phyloP scores from a whole-genome alignment of 2,113 vertebrate species.

The Cygnus atratus region DNA sequence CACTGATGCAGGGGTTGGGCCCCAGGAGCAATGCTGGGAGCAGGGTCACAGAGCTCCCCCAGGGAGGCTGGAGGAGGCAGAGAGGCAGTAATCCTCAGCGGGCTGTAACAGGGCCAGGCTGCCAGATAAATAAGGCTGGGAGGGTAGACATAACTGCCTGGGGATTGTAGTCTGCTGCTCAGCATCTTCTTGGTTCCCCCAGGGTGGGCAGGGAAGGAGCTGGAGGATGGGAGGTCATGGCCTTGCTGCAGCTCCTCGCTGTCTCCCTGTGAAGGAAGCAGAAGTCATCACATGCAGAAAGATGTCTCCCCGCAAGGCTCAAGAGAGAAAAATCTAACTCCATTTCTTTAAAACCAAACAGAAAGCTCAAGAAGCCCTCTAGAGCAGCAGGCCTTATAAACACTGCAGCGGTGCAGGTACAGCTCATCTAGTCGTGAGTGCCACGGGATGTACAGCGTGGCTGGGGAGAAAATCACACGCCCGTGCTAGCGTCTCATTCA shows the following conservation, averaged over 20 bases:
- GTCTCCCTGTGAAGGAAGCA: too few species aligned
- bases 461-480: background rate
- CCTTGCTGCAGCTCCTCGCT: background rate
- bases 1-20: accelerated
- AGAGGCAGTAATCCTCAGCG: background rate
- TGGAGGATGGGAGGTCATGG: background rate
- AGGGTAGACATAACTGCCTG: background rate
- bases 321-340: background rate
- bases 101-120: background rate
- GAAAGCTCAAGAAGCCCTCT: background rate
- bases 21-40: background rate
- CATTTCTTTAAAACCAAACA: background rate
- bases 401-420: background rate
- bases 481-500: background rate
- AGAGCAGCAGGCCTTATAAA: background rate
- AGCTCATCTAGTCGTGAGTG: background rate
- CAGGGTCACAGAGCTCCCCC: background rate
- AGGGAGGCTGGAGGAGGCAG: background rate
- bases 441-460: background rate
- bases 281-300: background rate
- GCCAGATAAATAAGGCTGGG: background rate
- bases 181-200: background rate
- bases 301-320: background rate
- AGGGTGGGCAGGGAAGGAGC: background rate
- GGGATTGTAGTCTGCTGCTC: background rate